Evolutionary conservation across 2,113 vertebrate species (phyloP).

Genomic region (Hepsetus odoe): DNA sequence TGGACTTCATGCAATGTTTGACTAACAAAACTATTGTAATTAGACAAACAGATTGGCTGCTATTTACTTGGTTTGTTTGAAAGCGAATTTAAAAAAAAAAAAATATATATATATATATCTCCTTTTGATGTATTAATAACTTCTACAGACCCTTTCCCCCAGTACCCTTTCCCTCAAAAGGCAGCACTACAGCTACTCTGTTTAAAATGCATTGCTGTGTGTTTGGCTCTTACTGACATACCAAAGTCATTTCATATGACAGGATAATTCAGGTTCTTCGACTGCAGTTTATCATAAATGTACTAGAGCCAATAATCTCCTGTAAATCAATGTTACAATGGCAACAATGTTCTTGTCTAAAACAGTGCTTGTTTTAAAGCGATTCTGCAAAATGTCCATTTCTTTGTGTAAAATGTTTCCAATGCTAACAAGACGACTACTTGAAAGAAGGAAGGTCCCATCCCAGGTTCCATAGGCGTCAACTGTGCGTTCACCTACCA

Average conservation of each 20-base stretch:
- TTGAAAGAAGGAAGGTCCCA: slow-evolving; percentile 24
- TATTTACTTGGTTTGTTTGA: background rate
- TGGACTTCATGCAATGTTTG: background rate
- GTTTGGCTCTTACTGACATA: slow-evolving; percentile 17
- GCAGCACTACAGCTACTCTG: background rate
- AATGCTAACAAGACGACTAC: slow-evolving; percentile 28
- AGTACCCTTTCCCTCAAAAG: background rate
- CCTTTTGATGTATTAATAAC: background rate
- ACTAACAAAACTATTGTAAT: background rate
- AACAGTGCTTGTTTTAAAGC: slow-evolving; percentile 37
- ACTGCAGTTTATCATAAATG: background rate
- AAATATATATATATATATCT: too few relatives aligned
- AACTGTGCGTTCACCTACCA: background rate
- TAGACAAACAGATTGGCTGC: background rate
- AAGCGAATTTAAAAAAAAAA: background rate
- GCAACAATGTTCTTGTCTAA: too few relatives aligned
- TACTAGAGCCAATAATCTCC: background rate
- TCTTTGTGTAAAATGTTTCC: slow-evolving; percentile 5
- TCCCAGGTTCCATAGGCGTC: background rate
- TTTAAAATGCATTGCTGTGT: background rate
- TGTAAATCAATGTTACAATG: background rate
- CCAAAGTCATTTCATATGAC: slow-evolving; percentile 36
- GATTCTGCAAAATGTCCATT: background rate
- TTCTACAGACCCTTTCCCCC: background rate
- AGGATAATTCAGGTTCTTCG: slow-evolving; percentile 18